Evolutionary conservation across 2,113 vertebrate species (phyloP).

Genomic region (Hippocampus abdominalis): DNA sequence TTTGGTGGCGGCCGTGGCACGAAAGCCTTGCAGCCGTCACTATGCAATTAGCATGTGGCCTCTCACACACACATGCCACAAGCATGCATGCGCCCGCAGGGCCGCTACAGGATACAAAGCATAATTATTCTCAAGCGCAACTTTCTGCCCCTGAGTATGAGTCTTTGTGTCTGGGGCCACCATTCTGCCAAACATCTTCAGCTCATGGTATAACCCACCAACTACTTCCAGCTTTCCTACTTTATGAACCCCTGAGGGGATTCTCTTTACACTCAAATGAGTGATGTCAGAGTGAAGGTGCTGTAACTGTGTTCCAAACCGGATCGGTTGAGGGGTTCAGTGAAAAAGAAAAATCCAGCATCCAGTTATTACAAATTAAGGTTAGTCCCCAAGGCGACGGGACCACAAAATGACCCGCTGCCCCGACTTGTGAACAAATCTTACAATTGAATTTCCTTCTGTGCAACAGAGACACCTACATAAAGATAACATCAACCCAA

Average conservation of each 20-base stretch:
- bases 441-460: neutral
- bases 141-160: conserved; percentile 52
- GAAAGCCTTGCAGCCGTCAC: conserved; percentile 51
- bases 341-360: neutral
- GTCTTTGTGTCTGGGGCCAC: conserved; percentile 60
- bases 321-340: neutral
- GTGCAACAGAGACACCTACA: neutral
- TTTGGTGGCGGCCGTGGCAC: conserved; percentile 27
- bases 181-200: conserved; percentile 15
- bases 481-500: neutral
- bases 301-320: neutral
- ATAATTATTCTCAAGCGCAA: conserved; percentile 59
- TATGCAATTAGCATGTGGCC: conserved; percentile 61
- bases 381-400: neutral
- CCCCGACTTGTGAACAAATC: neutral
- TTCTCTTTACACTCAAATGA: neutral
- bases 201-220: conserved; percentile 21
- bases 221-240: neutral
- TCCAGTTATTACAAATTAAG: neutral
- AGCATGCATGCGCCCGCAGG: conserved; percentile 10
- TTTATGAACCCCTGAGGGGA: neutral
- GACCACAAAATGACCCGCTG: neutral
- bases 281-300: neutral
- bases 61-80: neutral
- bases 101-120: conserved; percentile 43